Evolutionary conservation across 1,140 invertebrate species (phyloP), one percentile per base, ranked within the genome.

Genomic region (Brachionus asplanchnoidis): DNA sequence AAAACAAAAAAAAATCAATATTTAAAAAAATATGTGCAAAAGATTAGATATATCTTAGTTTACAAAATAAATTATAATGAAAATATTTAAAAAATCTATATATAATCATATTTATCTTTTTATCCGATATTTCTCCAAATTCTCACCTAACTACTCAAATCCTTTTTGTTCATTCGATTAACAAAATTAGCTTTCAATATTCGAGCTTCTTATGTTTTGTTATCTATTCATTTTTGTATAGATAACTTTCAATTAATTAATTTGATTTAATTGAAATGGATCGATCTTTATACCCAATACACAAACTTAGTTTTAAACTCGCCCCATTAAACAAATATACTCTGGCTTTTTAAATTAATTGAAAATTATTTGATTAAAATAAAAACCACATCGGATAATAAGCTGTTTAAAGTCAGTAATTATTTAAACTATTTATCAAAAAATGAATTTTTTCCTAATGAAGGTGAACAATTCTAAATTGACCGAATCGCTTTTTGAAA

Each of bases 221-320:
- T 73, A 73, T 68, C 66, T 68, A 28, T 32, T 68, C 32, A 17
- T 14, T 28, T 42, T n/a, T 20, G 32, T 17, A 44, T 42, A 73
- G 68, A 73, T 73, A 73, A 73, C 23, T n/a, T 73, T 73, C 26
- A 70, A 42, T 70, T 73, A 73, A 73, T 73, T 73, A 73, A 73
- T 40, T 73, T 3, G 28, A 73, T 73, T 73, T 73, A 73, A 73
- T 73, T 73, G n/a, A 42, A 73, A 42, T 42, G 40, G 32, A 68
- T 40, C 32, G 14, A 12, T 2, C 26, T 32, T 11, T 32, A n/a
- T 68, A 23, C 14, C 36, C 32, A 3, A 28, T 68, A 32, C 26
- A 68, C 32, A 68, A 28, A 14, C 26, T 68, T 68, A 68, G 6
- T 32, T 14, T 36, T 3, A 28, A 68, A 60, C 14, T 60, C 17